Conservation (phyloP, 2,797 vertebrate genomes). For the Miichthys miiuy region DNA sequence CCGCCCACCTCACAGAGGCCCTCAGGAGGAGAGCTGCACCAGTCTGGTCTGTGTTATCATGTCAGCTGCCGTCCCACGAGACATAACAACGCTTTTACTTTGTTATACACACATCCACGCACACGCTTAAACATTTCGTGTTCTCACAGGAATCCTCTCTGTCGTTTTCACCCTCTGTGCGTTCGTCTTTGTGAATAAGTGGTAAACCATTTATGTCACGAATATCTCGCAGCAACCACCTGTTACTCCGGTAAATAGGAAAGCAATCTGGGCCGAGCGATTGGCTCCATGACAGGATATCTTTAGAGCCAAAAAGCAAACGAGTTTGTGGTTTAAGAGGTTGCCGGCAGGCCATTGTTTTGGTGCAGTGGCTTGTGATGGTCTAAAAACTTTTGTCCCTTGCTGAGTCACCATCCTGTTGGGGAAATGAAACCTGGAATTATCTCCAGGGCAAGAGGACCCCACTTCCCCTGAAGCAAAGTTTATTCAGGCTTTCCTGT, state of each 20-base stretch:
- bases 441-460: slow-evolving; percentile 70
- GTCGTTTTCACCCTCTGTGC: not conserved
- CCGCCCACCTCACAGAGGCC: slow-evolving; percentile 50
- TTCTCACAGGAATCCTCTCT: slow-evolving; percentile 44
- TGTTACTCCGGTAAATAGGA: slow-evolving; percentile 34
- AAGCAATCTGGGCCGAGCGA: slow-evolving; percentile 43
- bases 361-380: slow-evolving; percentile 51
- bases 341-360: slow-evolving; percentile 61
- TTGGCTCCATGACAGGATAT: slow-evolving; percentile 53
- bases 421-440: slow-evolving; percentile 80
- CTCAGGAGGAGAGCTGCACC: slow-evolving; percentile 39
- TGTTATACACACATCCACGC: slow-evolving; percentile 45
- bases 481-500: slow-evolving; percentile 85
- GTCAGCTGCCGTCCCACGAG: slow-evolving; percentile 74
- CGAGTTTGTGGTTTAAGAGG: slow-evolving; percentile 26
- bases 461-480: slow-evolving; percentile 65
- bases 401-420: slow-evolving; percentile 82
- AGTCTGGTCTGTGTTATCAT: slow-evolving; percentile 79
- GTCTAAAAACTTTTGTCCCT: slow-evolving; percentile 54
- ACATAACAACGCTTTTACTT: slow-evolving; percentile 65
- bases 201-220: slow-evolving; percentile 12
- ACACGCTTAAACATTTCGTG: slow-evolving; percentile 13
- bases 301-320: slow-evolving; percentile 25
- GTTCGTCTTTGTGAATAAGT: slow-evolving; percentile 11
- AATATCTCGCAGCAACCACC: not conserved